phyloP scores from a whole-genome alignment of 2,113 vertebrate genomes.

The Dermatemys mawii region DNA sequence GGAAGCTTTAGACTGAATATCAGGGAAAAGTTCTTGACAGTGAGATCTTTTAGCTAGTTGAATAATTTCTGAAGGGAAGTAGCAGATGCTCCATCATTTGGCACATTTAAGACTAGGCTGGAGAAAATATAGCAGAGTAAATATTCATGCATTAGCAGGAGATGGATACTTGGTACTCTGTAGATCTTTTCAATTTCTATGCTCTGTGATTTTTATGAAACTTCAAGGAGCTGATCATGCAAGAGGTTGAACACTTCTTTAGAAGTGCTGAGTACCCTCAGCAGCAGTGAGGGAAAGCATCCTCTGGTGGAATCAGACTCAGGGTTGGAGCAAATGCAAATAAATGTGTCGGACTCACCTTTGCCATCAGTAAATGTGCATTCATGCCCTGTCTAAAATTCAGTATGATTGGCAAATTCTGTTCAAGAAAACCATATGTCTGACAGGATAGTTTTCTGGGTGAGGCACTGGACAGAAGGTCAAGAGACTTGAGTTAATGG shows the following conservation, averaged over 20 bases:
- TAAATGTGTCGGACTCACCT: not conserved
- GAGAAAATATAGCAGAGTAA: not conserved
- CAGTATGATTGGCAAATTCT: not conserved
- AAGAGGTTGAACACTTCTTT: not conserved
- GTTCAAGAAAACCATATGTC: not conserved
- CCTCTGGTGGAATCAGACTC: not conserved
- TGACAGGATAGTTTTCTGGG: rapidly evolving
- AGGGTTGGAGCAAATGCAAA: not conserved
- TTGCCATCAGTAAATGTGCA: rapidly evolving
- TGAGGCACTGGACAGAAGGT: not conserved
- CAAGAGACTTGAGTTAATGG: not conserved
- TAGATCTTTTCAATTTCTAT: not conserved
- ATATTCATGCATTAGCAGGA: not conserved
- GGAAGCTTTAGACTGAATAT: not conserved
- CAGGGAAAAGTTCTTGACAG: not conserved
- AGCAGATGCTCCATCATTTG: not conserved
- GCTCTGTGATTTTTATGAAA: not conserved
- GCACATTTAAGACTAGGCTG: not conserved
- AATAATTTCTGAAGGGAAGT: not conserved
- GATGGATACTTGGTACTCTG: rapidly evolving
- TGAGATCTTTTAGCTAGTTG: not conserved
- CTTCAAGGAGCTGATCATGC: not conserved
- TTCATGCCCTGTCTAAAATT: not conserved
- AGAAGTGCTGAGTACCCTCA: not conserved
- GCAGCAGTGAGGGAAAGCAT: not conserved